Conservation (phyloP, 2,113 vertebrate genomes). For the Takifugu flavidus region DNA sequence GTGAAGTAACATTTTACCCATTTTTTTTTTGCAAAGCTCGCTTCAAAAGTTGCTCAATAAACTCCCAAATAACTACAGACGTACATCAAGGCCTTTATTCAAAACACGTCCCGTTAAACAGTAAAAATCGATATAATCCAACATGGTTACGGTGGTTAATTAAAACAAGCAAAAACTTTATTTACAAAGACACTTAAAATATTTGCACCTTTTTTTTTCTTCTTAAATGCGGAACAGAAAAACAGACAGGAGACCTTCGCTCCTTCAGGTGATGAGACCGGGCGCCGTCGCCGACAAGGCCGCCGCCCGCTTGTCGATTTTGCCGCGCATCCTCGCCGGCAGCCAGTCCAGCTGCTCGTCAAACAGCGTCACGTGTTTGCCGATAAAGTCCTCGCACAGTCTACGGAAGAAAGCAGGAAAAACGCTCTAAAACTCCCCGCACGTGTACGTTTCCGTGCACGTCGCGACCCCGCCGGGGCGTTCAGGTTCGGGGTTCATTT, state of each 20-base stretch:
- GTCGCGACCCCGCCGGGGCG: too few relatives aligned
- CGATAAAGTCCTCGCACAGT: constrained; percentile 86
- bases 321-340: constrained; percentile 78
- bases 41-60: not conserved
- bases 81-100: constrained; percentile 12
- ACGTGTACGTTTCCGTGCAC: too few relatives aligned
- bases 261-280: constrained; percentile 11
- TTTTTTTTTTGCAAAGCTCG: not conserved
- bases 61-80: not conserved
- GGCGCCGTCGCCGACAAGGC: constrained; percentile 76
- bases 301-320: constrained; percentile 81
- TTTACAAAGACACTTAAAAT: too few relatives aligned
- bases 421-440: too few relatives aligned
- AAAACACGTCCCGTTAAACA: constrained; percentile 2
- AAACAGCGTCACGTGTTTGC: constrained; percentile 74
- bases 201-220: too few relatives aligned
- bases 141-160: too few relatives aligned
- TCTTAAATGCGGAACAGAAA: too few relatives aligned
- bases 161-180: too few relatives aligned
- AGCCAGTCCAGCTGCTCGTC: constrained; percentile 75
- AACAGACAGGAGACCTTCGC: too few relatives aligned
- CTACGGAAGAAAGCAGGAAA: constrained; percentile 55
- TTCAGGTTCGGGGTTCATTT: too few relatives aligned
- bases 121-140: constrained; percentile 8
- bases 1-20: too few relatives aligned